Evolutionary conservation across 2,888 invertebrate genomes (phyloP).

Genomic region (Heliconius cydno): DNA sequence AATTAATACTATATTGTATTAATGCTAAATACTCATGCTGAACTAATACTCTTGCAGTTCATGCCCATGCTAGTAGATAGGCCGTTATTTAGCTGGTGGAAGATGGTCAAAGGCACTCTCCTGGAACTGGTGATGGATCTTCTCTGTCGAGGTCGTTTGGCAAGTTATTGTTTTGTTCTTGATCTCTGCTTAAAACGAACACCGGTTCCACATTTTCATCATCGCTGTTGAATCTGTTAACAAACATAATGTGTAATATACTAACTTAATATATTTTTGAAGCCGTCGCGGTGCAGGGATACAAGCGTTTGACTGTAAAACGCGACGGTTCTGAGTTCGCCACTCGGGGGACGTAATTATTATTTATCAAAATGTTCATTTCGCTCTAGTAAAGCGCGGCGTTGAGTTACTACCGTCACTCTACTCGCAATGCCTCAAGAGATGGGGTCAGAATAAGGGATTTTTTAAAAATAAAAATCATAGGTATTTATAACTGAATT

Average conservation of each 20-base stretch:
- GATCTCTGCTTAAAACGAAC: constrained; percentile 65
- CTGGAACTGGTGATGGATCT: constrained; percentile 48
- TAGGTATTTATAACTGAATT: background rate
- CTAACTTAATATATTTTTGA: background rate
- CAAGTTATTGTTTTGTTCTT: constrained; percentile 70
- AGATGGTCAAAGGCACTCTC: constrained; percentile 58
- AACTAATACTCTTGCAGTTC: constrained; percentile 30
- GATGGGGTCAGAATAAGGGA: too few species aligned
- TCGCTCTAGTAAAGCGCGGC: background rate
- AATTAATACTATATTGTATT: constrained; percentile 31
- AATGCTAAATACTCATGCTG: constrained; percentile 31
- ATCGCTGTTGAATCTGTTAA: constrained; percentile 66
- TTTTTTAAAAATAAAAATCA: too few species aligned
- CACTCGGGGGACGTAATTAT: too few species aligned
- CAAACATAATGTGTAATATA: constrained; percentile 20
- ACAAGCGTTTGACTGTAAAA: background rate
- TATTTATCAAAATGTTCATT: background rate
- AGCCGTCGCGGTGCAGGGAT: too few species aligned
- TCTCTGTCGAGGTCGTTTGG: constrained; percentile 59
- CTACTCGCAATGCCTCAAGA: too few species aligned
- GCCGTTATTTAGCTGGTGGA: constrained; percentile 28
- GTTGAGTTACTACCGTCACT: too few species aligned
- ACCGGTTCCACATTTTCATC: constrained; percentile 74
- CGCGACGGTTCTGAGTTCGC: background rate
- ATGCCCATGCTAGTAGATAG: constrained; percentile 30